phyloP scores from a whole-genome alignment of 2,113 vertebrate genomes.

The Thalassarche chlororhynchos region DNA sequence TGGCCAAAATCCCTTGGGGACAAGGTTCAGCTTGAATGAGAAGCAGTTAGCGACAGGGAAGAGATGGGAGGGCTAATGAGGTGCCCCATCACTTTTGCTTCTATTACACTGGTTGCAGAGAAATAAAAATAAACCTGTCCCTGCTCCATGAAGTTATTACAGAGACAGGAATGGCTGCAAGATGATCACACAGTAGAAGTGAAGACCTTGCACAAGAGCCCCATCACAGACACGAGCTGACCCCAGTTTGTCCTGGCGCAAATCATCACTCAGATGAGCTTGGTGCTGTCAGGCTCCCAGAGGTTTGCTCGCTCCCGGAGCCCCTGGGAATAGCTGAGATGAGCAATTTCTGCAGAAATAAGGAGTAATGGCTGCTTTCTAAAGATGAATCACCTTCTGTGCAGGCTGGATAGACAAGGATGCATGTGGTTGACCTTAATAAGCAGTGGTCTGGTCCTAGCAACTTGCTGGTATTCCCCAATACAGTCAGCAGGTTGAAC shows the following conservation, averaged over 20 bases:
- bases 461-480: not conserved
- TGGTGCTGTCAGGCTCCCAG: not conserved
- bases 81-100: not conserved
- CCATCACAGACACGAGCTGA: not conserved
- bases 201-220: not conserved
- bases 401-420: not conserved
- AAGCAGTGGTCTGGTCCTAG: not conserved
- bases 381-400: not conserved
- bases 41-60: not conserved
- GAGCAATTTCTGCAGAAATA: not conserved
- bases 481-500: not conserved
- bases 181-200: accelerated
- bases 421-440: not conserved
- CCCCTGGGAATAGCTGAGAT: not conserved
- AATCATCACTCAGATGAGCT: not conserved
- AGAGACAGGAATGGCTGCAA: not conserved
- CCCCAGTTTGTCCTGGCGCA: not conserved
- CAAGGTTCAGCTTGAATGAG: not conserved
- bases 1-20: not conserved
- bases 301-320: not conserved
- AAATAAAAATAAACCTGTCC: not conserved
- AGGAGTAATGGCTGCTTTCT: not conserved
- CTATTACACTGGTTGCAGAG: not conserved
- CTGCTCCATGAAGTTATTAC: not conserved
- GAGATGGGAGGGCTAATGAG: not conserved